phyloP scores from a whole-genome alignment of 2,113 vertebrate genomes.

The Lanius ludovicianus region DNA sequence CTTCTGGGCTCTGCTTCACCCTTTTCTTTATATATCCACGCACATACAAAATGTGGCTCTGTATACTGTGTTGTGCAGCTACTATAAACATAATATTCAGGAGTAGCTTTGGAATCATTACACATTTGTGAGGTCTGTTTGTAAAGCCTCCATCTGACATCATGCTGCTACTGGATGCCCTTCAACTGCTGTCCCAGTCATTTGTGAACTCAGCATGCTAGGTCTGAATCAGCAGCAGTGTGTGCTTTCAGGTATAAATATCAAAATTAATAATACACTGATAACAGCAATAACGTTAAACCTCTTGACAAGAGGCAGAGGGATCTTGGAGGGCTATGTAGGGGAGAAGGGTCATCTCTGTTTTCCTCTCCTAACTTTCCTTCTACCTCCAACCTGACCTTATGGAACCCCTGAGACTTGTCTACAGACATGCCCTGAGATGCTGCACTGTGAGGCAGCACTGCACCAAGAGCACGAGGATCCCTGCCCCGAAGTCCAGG shows the following conservation, averaged over 20 bases:
- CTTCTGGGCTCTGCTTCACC: neutral
- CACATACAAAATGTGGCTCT: neutral
- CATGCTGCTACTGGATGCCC: neutral
- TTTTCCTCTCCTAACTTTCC: neutral
- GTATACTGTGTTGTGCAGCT: neutral
- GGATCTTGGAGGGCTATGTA: accelerated
- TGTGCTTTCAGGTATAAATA: neutral
- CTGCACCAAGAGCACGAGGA: neutral
- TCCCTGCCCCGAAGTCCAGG: neutral
- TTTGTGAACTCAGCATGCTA: neutral
- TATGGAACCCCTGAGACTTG: neutral
- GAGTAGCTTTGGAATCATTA: neutral
- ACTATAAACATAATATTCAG: neutral
- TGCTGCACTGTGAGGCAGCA: neutral
- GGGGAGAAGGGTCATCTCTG: neutral
- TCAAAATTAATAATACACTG: neutral
- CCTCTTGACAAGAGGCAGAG: neutral
- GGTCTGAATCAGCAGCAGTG: neutral
- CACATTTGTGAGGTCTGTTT: neutral
- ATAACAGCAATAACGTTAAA: neutral
- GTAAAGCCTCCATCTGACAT: neutral
- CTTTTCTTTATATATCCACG: neutral
- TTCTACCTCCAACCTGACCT: neutral
- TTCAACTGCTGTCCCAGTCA: neutral
- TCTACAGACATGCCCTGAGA: neutral